Evolutionary conservation across 2,888 invertebrate genomes (phyloP).

Genomic region (Gnatocerus cornutus): DNA sequence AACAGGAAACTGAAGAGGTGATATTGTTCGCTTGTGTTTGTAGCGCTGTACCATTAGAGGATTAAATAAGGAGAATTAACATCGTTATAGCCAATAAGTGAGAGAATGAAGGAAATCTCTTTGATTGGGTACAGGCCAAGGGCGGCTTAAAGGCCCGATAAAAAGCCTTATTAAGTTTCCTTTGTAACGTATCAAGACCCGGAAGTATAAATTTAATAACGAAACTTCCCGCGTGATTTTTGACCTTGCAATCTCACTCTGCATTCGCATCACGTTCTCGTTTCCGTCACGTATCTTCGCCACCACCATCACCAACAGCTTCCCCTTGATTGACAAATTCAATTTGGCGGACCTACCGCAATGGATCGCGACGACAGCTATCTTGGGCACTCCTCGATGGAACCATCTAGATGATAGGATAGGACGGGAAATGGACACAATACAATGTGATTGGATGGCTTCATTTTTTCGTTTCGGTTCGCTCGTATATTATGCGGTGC

Average conservation of each 20-base stretch:
- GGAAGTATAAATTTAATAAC: conserved; percentile 21
- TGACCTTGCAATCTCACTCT: conserved; percentile 22
- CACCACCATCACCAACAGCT: conserved; percentile 7
- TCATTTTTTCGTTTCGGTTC: background rate
- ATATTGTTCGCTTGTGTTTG: conserved; percentile 5
- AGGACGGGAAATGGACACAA: conserved; percentile 17
- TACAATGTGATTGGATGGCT: conserved; percentile 17
- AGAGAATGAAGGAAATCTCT: conserved; percentile 43
- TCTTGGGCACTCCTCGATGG: conserved; percentile 23
- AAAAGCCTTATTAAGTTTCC: conserved; percentile 32
- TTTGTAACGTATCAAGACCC: conserved; percentile 21
- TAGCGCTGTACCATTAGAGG: conserved; percentile 16
- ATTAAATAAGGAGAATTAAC: conserved; percentile 48
- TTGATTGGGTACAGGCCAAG: conserved; percentile 31
- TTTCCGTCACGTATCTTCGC: conserved; percentile 41
- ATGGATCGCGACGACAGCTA: conserved; percentile 45
- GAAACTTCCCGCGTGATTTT: background rate
- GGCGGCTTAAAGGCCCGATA: conserved; percentile 23
- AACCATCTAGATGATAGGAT: conserved; percentile 32
- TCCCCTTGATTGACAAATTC: conserved; percentile 61
- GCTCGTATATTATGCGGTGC: background rate
- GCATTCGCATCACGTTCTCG: conserved; percentile 58
- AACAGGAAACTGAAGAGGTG: conserved; percentile 54
- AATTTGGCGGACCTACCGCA: conserved; percentile 60
- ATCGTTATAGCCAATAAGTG: conserved; percentile 43